Evolutionary conservation across 2,888 invertebrate genomes (phyloP), one percentile per base, ranked within the genome.

Genomic region (Caenorhabditis zanzibari): DNA sequence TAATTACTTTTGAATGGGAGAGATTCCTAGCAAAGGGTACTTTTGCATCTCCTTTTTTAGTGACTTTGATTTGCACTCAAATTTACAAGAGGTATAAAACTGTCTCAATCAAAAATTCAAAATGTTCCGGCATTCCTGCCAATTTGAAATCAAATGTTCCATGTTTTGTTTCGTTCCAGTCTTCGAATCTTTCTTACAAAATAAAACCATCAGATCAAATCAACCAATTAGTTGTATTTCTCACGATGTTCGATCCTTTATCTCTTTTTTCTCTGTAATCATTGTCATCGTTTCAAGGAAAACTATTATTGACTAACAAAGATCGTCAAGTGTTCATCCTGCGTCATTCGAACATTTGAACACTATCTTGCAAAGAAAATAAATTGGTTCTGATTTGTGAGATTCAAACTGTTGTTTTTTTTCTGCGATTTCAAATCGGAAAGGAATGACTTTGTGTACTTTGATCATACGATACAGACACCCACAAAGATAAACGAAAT

Each of bases 331-430:
- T 68, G 52, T 68, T 54, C 66, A 68, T 14, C 49, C 38, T 68
- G 68, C 68, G 68, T 68, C 54, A 54, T 68, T 68, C 6, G 32
- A 68, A 68, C 47, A 52, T 26, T 68, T 38, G 68, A 68, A 52
- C 49, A 52, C 49, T 26, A 19, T 28, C 47, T 32, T 44, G 32
- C 44, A 19, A 24, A 41, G 22, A 26, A 44, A n/a, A 59, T 26
- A 71, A 58, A 44, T 28, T 10, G 44, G 58, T 71, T 58, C 71
- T 71, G 71, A 71, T 58, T 58, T 71, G 58, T 24, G 41, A 69
- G 26, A 69, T 22, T 35, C 14, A 32, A 49, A 24, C n/a, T 16
- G 12, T 28, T n/a, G 44, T 44, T 64, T 28, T 64, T n/a, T 26
- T 63, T 26, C 19, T 38, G 1, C 14, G 22, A 35, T 47, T 54